Evolutionary conservation across 53 echinoderm and acorn worm species (phyloP).

Genomic region (Echinometra lucunter): DNA sequence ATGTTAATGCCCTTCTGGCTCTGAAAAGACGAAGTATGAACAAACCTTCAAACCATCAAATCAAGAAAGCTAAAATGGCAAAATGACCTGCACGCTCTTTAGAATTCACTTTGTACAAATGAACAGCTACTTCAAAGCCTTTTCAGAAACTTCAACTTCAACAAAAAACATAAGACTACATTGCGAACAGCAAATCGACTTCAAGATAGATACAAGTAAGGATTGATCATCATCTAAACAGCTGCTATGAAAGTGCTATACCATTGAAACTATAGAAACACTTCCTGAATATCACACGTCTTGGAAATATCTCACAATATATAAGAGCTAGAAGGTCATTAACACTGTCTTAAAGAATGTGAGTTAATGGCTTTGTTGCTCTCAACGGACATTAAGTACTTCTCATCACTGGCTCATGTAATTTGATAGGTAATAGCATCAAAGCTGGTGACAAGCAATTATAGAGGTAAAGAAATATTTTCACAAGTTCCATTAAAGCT

Average conservation of each 20-base stretch:
- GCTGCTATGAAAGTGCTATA: background rate
- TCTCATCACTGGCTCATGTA: background rate
- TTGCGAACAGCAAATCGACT: background rate
- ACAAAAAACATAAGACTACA: no score
- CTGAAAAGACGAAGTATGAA: no score
- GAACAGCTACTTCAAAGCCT: no score
- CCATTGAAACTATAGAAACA: background rate
- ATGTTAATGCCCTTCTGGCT: no score
- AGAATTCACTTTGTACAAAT: no score
- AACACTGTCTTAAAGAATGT: no score
- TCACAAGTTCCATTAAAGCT: background rate
- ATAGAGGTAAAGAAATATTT: background rate
- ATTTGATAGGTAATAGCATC: background rate
- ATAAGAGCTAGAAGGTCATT: background rate
- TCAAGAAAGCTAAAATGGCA: no score
- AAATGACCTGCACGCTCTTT: no score
- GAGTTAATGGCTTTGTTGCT: background rate
- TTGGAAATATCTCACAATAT: background rate
- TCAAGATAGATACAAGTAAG: background rate
- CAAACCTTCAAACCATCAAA: no score
- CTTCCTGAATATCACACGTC: background rate
- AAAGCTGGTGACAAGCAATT: constrained; percentile 13
- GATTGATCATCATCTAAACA: background rate
- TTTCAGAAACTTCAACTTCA: no score
- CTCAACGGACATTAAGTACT: background rate